Conservation (phyloP, 2,797 vertebrate genomes). For the Gobio occitaniae region DNA sequence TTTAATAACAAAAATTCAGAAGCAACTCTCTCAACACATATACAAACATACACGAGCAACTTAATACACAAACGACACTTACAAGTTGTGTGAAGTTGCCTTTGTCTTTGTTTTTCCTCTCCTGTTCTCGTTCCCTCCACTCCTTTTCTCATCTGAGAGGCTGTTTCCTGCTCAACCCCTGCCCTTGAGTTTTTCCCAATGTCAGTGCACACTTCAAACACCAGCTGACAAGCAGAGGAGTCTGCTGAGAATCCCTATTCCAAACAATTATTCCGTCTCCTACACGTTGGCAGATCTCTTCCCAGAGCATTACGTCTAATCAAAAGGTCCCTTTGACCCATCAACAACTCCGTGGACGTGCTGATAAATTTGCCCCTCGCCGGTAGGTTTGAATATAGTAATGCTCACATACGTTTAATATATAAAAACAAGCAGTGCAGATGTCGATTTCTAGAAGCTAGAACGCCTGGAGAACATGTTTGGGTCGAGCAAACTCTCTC, state of each 20-base stretch:
- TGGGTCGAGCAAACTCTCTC: conserved; percentile 10
- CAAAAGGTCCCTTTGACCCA: conserved; percentile 76
- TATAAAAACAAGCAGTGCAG: not conserved
- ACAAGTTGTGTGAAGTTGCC: conserved; percentile 68
- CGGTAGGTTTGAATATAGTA: not conserved
- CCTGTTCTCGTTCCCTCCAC: conserved; percentile 32
- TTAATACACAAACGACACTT: conserved; percentile 61
- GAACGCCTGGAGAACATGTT: conserved; percentile 5
- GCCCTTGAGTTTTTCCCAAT: conserved; percentile 76
- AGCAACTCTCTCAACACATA: conserved; percentile 51
- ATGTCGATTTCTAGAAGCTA: not conserved
- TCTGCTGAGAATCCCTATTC: conserved; percentile 73
- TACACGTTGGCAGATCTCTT: conserved; percentile 76
- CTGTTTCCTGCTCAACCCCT: conserved; percentile 58
- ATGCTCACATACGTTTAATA: not conserved
- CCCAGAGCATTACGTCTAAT: conserved; percentile 85
- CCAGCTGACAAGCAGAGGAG: conserved; percentile 69
- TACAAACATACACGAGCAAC: conserved; percentile 46
- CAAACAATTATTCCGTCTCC: conserved; percentile 72
- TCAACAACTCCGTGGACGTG: conserved; percentile 62
- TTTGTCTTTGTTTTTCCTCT: conserved; percentile 56
- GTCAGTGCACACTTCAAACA: conserved; percentile 76
- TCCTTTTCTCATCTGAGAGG: conserved; percentile 65
- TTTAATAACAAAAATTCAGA: conserved; percentile 69
- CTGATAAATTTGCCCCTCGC: not conserved